Evolutionary conservation across 2,113 vertebrate species (phyloP).

Genomic region (Pterophyllum scalare): DNA sequence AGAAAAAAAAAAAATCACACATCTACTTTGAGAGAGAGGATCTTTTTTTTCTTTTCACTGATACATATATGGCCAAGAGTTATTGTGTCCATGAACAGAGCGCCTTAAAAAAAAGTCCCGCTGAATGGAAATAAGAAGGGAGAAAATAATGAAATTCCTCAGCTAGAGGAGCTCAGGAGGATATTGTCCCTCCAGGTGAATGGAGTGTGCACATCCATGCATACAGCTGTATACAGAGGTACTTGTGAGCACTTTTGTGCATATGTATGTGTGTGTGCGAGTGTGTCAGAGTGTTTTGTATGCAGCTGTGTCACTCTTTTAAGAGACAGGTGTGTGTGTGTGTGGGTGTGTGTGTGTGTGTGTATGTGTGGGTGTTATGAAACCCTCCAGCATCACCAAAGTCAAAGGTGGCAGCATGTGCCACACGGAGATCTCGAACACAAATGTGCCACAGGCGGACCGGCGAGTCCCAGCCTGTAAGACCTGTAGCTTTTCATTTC

Average conservation of each 20-base stretch:
- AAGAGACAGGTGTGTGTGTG: background rate
- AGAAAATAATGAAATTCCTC: conserved; percentile 61
- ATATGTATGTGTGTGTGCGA: background rate
- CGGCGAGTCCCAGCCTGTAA: background rate
- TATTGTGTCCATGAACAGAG: conserved; percentile 44
- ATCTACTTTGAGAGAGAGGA: background rate
- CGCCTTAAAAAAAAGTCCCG: background rate
- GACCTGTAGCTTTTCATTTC: conserved; percentile 49
- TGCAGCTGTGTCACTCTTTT: background rate
- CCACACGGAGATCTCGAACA: background rate
- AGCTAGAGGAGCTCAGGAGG: conserved; percentile 41
- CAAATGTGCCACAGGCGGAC: background rate
- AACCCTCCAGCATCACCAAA: conserved; percentile 10
- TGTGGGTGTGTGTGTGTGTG: too few relatives aligned
- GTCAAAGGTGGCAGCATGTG: conserved; percentile 49
- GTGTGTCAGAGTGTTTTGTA: background rate
- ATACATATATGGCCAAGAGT: conserved; percentile 47
- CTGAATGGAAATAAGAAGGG: conserved; percentile 25
- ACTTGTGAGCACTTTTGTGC: background rate
- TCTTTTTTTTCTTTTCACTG: background rate
- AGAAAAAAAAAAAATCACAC: background rate
- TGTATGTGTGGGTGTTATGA: conserved; percentile 6
- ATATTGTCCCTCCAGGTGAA: conserved; percentile 65
- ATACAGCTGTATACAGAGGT: conserved; percentile 5
- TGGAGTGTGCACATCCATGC: conserved; percentile 15